phyloP scores from a whole-genome alignment of 2,888 invertebrate species.

The Molanna angustata region DNA sequence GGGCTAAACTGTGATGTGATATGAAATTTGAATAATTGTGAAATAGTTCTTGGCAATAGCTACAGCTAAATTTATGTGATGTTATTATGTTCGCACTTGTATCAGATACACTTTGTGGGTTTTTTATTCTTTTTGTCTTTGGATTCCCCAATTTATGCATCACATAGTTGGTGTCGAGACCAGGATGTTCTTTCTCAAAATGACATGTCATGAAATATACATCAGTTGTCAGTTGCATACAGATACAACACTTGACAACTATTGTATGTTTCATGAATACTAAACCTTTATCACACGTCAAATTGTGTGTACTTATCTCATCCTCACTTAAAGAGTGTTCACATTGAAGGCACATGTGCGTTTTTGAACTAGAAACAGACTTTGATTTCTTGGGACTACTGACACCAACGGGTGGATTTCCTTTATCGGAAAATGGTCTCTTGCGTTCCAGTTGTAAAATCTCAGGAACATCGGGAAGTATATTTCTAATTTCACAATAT shows the following conservation, averaged over 20 bases:
- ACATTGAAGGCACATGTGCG: conserved; percentile 42
- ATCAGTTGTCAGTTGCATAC: conserved; percentile 41
- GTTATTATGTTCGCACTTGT: conserved; percentile 34
- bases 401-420: background rate
- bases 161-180: conserved; percentile 38
- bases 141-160: conserved; percentile 38
- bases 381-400: background rate
- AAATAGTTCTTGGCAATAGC: conserved; percentile 10
- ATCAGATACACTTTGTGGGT: conserved; percentile 21
- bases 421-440: background rate
- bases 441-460: conserved; percentile 26
- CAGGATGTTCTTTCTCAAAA: conserved; percentile 39
- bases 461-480: conserved; percentile 36
- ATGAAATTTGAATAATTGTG: conserved; percentile 3
- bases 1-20: conserved; percentile 16
- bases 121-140: conserved; percentile 15
- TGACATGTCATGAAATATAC: conserved; percentile 43
- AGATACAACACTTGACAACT: conserved; percentile 49
- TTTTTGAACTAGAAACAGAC: background rate
- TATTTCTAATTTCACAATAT: conserved; percentile 28
- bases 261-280: conserved; percentile 42
- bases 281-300: conserved; percentile 36
- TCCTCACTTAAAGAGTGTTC: conserved; percentile 37
- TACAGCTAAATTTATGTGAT: conserved; percentile 33
- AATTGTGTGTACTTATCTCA: conserved; percentile 36